phyloP scores from a whole-genome alignment of 2,797 vertebrate genomes.

The Picus viridis region DNA sequence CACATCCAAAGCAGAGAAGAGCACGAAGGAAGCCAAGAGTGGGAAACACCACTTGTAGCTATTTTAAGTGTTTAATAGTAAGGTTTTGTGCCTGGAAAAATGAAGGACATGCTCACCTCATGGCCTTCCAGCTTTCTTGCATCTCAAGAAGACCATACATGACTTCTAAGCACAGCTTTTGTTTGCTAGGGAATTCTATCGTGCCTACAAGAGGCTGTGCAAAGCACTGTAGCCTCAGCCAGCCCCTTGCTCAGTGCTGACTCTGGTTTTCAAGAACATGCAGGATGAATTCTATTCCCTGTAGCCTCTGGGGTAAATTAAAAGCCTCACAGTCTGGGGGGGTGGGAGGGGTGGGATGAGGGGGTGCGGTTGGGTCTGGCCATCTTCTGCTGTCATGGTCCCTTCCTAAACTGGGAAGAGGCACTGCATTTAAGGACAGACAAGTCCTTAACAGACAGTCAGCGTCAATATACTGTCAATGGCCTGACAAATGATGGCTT shows the following conservation, averaged over 20 bases:
- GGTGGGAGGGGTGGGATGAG: background rate
- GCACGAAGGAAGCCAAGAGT: accelerated
- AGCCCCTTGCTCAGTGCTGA: background rate
- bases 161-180: background rate
- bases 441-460: background rate
- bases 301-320: background rate
- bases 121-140: background rate
- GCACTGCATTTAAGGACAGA: background rate
- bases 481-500: background rate
- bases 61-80: background rate
- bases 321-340: background rate
- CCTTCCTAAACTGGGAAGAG: background rate
- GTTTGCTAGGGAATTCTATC: background rate
- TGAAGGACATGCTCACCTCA: background rate
- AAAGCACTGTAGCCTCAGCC: background rate
- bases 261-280: background rate
- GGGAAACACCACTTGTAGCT: background rate
- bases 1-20: background rate
- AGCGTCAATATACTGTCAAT: background rate
- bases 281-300: background rate
- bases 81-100: background rate
- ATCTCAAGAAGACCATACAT: background rate
- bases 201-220: background rate
- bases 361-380: background rate
- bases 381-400: background rate